Base-by-base conservation (phyloP, 2,797 vertebrate genomes). In the Acrossocheilus wenchowensis region DNA sequence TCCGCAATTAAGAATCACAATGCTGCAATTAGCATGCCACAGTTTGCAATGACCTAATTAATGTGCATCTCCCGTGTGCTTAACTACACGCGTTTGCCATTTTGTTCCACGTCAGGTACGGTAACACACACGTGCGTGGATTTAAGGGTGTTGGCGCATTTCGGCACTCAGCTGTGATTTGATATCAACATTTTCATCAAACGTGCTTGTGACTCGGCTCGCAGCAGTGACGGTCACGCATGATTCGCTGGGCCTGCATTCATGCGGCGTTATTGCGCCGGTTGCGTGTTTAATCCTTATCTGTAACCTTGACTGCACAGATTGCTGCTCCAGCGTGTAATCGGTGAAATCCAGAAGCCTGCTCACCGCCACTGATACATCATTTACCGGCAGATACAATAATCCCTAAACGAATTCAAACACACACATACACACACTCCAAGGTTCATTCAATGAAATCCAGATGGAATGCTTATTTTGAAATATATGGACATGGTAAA, bases 1-100 rank as follows among this genome's bases (percentile, higher is more conserved):
- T 92, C 92, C 64, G 89, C 93, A 94, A 94, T 94, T 94, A 95
- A 93, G 91, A 92, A 92, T 91, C 90, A 92, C 90, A 94, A 94
- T 91, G 88, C 89, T 60, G 90, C 93, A 93, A 93, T 94, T 93
- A 93, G 91, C 90, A 90, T 85, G 89, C 89, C 84, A 88, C 72
- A 66, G 88, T 91, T 86, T 86, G 89, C 91, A 89, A 92, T 91
- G 91, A 93, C 92, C 92, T 91, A 93, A 93, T 94, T 93, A 93
- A 91, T 90, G 90, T 88, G 91, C 89, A 87, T 91, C 89, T 92
- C 89, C 84, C 83, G 91, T 87, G 90, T 91, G 87, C 91, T 91
- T 87, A 92, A 92, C 89, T 88, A 77, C 54, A 82, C 82, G 83
- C 68, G 81, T 91, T 91, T 88, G 91, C 89, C 84, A 91, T 90